Percentiles rank a stretch among this genome's conserved stretches.
phyloP scores from a whole-genome alignment of 2,797 vertebrate genomes.

The Oreonectes daqikongensis region DNA sequence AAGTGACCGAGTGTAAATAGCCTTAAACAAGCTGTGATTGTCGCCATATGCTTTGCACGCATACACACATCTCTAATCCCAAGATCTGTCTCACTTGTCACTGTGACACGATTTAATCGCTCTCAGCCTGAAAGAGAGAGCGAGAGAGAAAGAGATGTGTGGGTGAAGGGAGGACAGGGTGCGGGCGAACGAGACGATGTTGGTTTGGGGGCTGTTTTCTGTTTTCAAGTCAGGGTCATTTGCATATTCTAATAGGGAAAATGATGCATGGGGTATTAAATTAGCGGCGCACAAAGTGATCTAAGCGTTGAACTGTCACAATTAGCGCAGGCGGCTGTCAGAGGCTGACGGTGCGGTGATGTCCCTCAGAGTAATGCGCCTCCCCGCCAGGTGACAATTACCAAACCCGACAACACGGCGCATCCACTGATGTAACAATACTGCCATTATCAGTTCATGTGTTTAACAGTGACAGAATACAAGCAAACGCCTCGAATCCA shows the following conservation, averaged over 20 bases:
- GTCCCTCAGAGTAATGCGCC: constrained; percentile 37
- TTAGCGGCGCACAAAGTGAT: constrained; percentile 69
- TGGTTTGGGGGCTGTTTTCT: constrained; percentile 50
- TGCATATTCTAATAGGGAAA: constrained; percentile 75
- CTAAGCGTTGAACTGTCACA: constrained; percentile 66
- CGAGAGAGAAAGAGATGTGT: not conserved
- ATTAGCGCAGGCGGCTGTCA: constrained; percentile 58
- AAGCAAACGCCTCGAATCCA: constrained; percentile 24
- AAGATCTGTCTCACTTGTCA: constrained; percentile 44
- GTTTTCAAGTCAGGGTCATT: constrained; percentile 60
- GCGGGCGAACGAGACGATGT: not conserved
- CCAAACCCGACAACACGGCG: constrained; percentile 34
- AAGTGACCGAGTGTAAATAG: not conserved
- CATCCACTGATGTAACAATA: constrained; percentile 36
- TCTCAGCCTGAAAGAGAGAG: constrained; percentile 29
- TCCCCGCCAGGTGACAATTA: constrained; percentile 66
- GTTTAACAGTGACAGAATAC: constrained; percentile 3
- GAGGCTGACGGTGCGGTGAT: constrained; percentile 41
- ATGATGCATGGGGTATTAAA: constrained; percentile 71
- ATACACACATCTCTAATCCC: not conserved
- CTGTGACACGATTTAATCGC: constrained; percentile 52
- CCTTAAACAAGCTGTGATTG: not conserved
- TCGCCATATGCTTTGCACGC: constrained; percentile 46
- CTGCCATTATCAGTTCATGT: constrained; percentile 16
- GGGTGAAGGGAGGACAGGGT: constrained; percentile 17